phyloP scores from a whole-genome alignment of 2,113 vertebrate species.

The Nyctereutes procyonoides region DNA sequence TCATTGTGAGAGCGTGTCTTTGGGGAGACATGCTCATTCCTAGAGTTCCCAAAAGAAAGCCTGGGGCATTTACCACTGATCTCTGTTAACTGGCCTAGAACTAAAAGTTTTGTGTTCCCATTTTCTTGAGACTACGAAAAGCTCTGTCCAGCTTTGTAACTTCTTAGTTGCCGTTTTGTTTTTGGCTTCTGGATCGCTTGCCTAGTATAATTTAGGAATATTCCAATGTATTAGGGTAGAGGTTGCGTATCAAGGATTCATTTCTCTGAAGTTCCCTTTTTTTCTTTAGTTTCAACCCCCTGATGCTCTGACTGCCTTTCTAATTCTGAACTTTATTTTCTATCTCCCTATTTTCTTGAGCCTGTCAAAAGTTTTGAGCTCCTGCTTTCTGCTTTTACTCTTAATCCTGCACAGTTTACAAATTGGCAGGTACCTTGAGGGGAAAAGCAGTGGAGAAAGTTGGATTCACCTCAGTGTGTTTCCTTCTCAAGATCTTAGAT shows the following conservation, averaged over 20 bases:
- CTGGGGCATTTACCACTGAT: not conserved
- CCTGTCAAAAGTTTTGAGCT: conserved; percentile 23
- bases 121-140: not conserved
- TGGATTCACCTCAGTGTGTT: conserved; percentile 6
- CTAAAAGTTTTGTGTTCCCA: not conserved
- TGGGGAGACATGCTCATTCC: not conserved
- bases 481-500: conserved; percentile 1
- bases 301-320: not conserved
- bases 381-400: not conserved
- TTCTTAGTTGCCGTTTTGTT: not conserved
- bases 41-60: not conserved
- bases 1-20: not conserved
- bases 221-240: not conserved
- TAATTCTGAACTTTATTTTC: conserved; percentile 47
- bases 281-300: not conserved
- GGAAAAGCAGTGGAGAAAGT: not conserved
- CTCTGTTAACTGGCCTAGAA: not conserved
- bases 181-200: not conserved
- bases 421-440: not conserved
- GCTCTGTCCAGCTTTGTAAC: not conserved
- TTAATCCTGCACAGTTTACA: not conserved
- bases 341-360: not conserved
- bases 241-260: not conserved
- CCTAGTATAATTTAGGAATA: not conserved
- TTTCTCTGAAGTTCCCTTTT: not conserved